Evolutionary conservation across 2,113 vertebrate species (phyloP), one percentile per base, ranked within the genome.

Genomic region (Tetrao urogallus): DNA sequence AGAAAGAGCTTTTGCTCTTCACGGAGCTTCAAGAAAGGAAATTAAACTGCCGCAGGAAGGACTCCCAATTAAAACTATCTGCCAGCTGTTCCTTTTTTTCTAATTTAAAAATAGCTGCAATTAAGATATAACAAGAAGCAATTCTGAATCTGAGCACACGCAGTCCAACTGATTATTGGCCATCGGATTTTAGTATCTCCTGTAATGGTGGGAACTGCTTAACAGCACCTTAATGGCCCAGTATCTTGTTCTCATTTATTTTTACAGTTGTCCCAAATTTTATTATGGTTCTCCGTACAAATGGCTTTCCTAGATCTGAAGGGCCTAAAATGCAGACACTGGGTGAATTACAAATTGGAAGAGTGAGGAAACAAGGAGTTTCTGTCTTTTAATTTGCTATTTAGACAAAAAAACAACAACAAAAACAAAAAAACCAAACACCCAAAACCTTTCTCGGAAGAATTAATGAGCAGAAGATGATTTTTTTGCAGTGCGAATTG

Each of bases 101-200:
- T 72, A 11, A 61, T 65, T 56, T 95, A 80, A 94, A 92, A 94
- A 52, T 74, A 82, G 17, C 50, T 89, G 34, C 38, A 56, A 80
- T 89, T 92, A 48, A 86, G 77, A 34, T 57, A 57, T 27, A 90
- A 28, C 52, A 83, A 83, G 72, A 88, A 86, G 60, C 36, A 83
- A 77, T 88, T 86, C 21, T 43, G 30, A 83, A 24, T 75, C 69
- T 69, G 72, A 83, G 76, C 65, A 72, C 32, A 52, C 80, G n/a
- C 9, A 78, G 42, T 63, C 38, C 61, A 71, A 43, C 47, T 69
- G 42, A 40, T 86, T 86, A 57, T 74, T 89, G 13, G 42, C 60
- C 36, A 58, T 92, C 27, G 65, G 45, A 61, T 69, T 77, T 82
- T 66, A 82, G 48, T 74, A 52, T 75, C 47, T 89, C 76, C 27